Conservation (phyloP, 2,797 vertebrate species). For the Manis pentadactyla region DNA sequence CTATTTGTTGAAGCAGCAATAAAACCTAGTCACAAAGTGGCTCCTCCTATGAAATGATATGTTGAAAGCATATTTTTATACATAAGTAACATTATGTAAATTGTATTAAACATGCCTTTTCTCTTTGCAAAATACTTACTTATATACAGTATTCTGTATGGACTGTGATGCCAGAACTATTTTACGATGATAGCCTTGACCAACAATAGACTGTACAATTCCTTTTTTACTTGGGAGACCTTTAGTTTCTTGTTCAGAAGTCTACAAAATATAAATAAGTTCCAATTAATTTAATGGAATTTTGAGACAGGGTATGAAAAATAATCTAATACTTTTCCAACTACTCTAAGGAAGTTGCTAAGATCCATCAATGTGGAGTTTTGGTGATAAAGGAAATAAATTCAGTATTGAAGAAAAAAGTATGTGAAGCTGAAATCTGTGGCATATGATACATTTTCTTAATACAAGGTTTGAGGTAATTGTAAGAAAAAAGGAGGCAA, state of each 20-base stretch:
- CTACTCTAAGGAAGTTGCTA: not conserved
- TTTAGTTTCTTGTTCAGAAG: constrained; percentile 97
- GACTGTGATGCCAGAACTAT: constrained; percentile 98
- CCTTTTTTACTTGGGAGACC: constrained; percentile 99
- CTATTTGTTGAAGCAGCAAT: not conserved
- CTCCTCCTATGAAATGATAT: not conserved
- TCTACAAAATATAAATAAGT: constrained; percentile 87
- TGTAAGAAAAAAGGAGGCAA: not conserved
- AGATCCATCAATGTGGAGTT: not conserved
- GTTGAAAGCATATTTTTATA: not conserved
- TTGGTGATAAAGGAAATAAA: not conserved
- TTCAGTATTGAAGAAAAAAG: not conserved
- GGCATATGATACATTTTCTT: not conserved
- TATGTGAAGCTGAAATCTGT: not conserved
- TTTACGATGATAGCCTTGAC: constrained; percentile 98
- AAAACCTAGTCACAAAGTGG: not conserved
- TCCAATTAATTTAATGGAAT: constrained; percentile 32
- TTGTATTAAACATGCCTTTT: not conserved
- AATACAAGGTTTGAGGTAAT: not conserved
- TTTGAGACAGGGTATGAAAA: not conserved
- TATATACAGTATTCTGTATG: constrained; percentile 96
- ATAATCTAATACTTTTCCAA: not conserved
- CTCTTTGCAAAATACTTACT: constrained; percentile 88
- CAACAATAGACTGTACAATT: constrained; percentile 97
- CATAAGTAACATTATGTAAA: not conserved